phyloP scores from a whole-genome alignment of 2,113 vertebrate species.

The Thamnaconus septentrionalis region DNA sequence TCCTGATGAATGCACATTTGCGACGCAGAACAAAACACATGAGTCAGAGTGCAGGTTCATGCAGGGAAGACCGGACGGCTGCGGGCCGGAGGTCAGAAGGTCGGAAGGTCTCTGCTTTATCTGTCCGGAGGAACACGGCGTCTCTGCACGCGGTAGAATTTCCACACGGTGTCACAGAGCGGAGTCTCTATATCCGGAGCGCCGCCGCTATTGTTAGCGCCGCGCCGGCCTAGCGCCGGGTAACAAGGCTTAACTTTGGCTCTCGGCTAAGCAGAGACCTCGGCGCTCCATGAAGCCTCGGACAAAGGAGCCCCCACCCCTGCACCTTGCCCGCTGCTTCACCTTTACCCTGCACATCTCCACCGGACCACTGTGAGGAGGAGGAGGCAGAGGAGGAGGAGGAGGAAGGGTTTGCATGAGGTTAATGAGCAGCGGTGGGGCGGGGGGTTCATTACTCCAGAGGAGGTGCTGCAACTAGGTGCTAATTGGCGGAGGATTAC shows the following conservation, averaged over 20 bases:
- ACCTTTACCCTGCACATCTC: slow-evolving; percentile 9
- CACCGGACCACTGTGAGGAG: slow-evolving; percentile 36
- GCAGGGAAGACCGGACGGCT: too few species aligned
- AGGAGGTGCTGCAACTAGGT: slow-evolving; percentile 43
- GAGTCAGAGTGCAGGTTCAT: too few species aligned
- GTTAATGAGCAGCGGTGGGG: slow-evolving; percentile 1
- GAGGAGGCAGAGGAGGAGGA: not conserved
- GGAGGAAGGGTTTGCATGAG: not conserved
- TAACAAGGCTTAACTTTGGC: slow-evolving; percentile 38
- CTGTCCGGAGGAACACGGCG: slow-evolving; percentile 4
- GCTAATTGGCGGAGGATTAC: slow-evolving; percentile 59
- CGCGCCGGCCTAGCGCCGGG: slow-evolving; percentile 31
- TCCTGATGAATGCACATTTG: too few species aligned
- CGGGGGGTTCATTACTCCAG: slow-evolving; percentile 18
- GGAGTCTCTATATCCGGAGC: slow-evolving; percentile 45
- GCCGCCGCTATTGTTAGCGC: slow-evolving; percentile 56
- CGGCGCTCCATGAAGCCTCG: slow-evolving; percentile 35
- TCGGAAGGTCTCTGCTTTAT: not conserved
- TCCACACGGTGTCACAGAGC: slow-evolving; percentile 45
- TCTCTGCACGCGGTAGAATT: slow-evolving; percentile 35
- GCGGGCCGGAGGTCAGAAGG: too few species aligned
- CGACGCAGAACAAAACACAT: too few species aligned
- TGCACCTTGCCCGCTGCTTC: not conserved
- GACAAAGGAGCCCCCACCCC: slow-evolving; percentile 27
- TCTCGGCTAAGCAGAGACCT: slow-evolving; percentile 30